Base-by-base conservation (phyloP, 2,888 invertebrate species). In the Sinelater perroti region DNA sequence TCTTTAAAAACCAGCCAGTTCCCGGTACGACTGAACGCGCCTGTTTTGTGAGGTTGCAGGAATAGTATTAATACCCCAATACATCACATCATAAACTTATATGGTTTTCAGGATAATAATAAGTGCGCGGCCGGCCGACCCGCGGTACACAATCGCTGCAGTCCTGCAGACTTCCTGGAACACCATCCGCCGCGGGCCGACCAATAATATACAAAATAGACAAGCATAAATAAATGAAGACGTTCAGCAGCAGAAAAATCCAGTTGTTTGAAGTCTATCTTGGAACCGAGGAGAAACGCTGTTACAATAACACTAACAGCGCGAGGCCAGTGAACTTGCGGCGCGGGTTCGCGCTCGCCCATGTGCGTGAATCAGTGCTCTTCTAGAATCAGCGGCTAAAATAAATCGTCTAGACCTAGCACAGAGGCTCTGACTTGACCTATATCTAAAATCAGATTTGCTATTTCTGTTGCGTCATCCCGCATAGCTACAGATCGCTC, bases 391-490 rank as follows among this genome's bases (percentile, higher is more conserved):
- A 59, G 59, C 55, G 40, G 52, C 60, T 61, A 62, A 64, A 64
- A 60, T 62, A 62, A 62, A 57, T 56, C 60, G 64, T 64, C 64
- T 64, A 64, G 64, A 64, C 64, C 64, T 62, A 64, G 56, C 61
- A 59, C 47, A 61, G 60, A 50, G 53, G 61, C 60, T 54, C 62
- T 60, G 57, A 56, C 60, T 60, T 64, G 64, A 64, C 64, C 64
- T 61, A 64, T 62, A 64, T 64, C 64, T 64, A 64, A 64, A 64
- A 60, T 58, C 61, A 59, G 64, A 64, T 53, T 61, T 50, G 58
- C 64, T 64, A 64, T 64, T 64, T 64, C 52, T 51, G 64, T 62
- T 64, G 60, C 64, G 58, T 64, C 62, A 64, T 62, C 52, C 33
- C 47, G 47, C 53, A 62, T 54, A 51, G 24, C 38, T 38, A 46